Evolutionary conservation across 2,888 invertebrate species (phyloP).

Genomic region (Boloria euphrosyne): DNA sequence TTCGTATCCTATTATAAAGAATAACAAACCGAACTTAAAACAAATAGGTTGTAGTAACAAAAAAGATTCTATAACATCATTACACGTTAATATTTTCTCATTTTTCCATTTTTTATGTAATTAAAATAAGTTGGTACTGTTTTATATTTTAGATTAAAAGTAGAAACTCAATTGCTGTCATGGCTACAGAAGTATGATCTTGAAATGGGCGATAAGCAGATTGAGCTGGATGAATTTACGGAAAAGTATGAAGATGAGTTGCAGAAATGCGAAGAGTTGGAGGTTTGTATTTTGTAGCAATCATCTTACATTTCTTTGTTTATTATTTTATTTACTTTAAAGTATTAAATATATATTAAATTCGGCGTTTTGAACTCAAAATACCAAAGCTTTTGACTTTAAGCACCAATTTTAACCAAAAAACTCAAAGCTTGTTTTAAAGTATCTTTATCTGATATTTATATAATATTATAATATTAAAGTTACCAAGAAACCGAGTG

Average conservation of each 20-base stretch:
- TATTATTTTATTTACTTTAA: neutral
- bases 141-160: conserved; percentile 67
- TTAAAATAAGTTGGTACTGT: neutral
- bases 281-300: conserved; percentile 51
- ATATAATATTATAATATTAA: no score
- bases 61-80: no score
- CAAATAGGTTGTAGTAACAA: no score
- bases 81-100: no score
- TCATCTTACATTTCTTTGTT: neutral
- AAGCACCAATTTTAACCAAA: no score
- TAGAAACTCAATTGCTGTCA: conserved; percentile 80
- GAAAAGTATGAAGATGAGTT: conserved; percentile 76
- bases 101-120: neutral
- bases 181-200: conserved; percentile 83
- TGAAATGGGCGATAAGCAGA: conserved; percentile 83
- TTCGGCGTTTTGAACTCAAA: no score
- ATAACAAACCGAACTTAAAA: no score
- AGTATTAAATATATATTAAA: neutral
- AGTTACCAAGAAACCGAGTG: no score
- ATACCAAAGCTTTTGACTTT: no score
- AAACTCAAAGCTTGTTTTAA: no score
- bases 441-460: no score
- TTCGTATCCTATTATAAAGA: no score
- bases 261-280: conserved; percentile 66
- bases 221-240: conserved; percentile 76